Conservation (phyloP, 2,888 invertebrate species). For the Andrena dorsata region DNA sequence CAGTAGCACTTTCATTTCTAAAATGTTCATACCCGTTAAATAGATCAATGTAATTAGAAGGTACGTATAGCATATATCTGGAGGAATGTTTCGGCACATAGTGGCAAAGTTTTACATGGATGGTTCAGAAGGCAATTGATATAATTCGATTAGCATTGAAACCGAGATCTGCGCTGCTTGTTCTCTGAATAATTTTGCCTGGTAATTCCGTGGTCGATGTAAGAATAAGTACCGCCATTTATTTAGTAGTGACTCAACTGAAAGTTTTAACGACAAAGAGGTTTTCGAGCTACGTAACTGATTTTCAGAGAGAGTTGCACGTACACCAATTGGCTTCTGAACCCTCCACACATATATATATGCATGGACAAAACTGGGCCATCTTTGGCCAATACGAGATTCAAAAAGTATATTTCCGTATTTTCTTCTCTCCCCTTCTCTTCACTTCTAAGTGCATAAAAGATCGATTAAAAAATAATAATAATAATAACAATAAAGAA, state of each 20-base stretch:
- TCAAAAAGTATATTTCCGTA: slow-evolving; percentile 56
- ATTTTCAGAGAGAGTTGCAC: too few relatives aligned
- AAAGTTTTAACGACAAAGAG: too few relatives aligned
- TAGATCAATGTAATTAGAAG: slow-evolving; percentile 63
- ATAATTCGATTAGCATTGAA: too few relatives aligned
- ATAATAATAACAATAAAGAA: slow-evolving; percentile 36
- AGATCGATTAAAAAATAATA: slow-evolving; percentile 30
- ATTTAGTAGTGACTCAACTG: too few relatives aligned
- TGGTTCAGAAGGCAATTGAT: too few relatives aligned
- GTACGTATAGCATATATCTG: slow-evolving; percentile 73
- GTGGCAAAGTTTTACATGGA: slow-evolving; percentile 72
- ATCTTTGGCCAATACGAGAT: slow-evolving; percentile 57
- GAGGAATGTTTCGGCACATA: slow-evolving; percentile 79
- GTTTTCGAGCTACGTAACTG: too few relatives aligned
- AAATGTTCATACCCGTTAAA: slow-evolving; percentile 64
- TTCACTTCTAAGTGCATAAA: slow-evolving; percentile 47
- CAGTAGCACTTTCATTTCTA: slow-evolving; percentile 71
- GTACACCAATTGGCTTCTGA: too few relatives aligned
- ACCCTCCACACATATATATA: slow-evolving; percentile 15
- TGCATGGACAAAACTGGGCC: slow-evolving; percentile 55
- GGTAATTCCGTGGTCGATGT: too few relatives aligned
- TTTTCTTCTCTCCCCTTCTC: slow-evolving; percentile 21
- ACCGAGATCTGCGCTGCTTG: too few relatives aligned
- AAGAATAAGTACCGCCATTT: too few relatives aligned
- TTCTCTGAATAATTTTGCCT: too few relatives aligned